Evolutionary conservation across 2,888 invertebrate species (phyloP).

Genomic region (Leptopterna dolabrata): DNA sequence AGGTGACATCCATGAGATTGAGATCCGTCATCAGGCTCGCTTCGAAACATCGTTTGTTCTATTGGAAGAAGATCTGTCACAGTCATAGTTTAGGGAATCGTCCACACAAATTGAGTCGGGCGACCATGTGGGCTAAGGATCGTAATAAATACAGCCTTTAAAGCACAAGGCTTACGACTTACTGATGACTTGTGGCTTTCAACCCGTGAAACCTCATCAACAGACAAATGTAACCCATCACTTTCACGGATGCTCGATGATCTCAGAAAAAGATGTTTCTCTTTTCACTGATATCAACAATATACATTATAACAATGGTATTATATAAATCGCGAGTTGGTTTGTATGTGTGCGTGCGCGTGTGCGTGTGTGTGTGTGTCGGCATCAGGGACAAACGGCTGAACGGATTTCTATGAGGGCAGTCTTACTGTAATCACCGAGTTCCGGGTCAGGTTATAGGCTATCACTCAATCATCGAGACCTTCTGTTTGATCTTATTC

Average conservation of each 20-base stretch:
- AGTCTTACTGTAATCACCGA: too few relatives aligned
- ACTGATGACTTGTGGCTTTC: not conserved
- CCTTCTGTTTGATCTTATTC: too few relatives aligned
- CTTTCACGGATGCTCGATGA: not conserved
- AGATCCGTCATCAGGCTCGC: not conserved
- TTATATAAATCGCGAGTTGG: not conserved
- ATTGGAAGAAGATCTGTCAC: not conserved
- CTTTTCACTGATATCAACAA: not conserved
- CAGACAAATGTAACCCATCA: not conserved
- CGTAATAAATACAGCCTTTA: not conserved
- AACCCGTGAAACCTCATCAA: not conserved
- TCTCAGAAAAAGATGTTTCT: not conserved
- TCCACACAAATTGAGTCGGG: not conserved
- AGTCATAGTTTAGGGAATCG: not conserved
- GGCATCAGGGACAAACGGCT: too few relatives aligned
- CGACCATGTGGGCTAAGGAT: not conserved
- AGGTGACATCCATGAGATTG: too few relatives aligned
- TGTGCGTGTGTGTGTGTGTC: too few relatives aligned
- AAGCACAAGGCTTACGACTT: not conserved
- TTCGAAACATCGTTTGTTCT: slow-evolving; percentile 4
- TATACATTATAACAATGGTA: not conserved
- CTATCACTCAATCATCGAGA: too few relatives aligned
- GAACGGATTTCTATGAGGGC: too few relatives aligned
- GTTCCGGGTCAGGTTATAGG: too few relatives aligned
- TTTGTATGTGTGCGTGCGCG: not conserved